Conservation (phyloP, 2,888 invertebrate species). For the Tachina lurida region DNA sequence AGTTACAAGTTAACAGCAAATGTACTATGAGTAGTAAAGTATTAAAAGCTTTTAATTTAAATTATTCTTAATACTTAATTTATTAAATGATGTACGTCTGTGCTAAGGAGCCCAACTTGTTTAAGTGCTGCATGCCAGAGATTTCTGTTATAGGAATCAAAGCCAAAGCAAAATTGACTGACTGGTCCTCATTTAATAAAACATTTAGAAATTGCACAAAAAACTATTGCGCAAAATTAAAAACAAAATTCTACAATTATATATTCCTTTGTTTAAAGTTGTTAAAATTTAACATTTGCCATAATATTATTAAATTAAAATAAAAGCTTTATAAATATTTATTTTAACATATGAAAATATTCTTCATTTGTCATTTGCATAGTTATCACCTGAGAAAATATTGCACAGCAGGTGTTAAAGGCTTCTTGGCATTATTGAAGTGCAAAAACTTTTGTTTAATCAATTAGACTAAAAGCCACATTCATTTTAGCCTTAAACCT, state of each 20-base stretch:
- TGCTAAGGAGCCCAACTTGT: no score
- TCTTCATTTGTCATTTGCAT: not conserved
- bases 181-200: no score
- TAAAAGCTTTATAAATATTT: not conserved
- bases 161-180: no score
- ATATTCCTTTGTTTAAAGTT: no score
- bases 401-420: constrained; percentile 43
- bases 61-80: no score
- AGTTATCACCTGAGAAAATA: constrained; percentile 27
- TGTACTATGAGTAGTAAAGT: not conserved
- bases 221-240: no score
- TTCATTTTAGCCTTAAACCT: constrained; percentile 24
- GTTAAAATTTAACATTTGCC: not conserved
- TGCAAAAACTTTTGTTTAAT: constrained; percentile 50
- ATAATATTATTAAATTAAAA: not conserved
- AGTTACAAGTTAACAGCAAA: not conserved
- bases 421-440: constrained; percentile 39
- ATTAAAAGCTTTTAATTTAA: no score
- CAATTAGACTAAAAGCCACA: constrained; percentile 46
- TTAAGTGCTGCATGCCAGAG: no score
- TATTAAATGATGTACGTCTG: no score
- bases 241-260: no score
- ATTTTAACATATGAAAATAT: not conserved
- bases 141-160: no score
- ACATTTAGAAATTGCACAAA: no score